Evolutionary conservation across 2,888 invertebrate genomes (phyloP).

Genomic region (Crematogaster levior): DNA sequence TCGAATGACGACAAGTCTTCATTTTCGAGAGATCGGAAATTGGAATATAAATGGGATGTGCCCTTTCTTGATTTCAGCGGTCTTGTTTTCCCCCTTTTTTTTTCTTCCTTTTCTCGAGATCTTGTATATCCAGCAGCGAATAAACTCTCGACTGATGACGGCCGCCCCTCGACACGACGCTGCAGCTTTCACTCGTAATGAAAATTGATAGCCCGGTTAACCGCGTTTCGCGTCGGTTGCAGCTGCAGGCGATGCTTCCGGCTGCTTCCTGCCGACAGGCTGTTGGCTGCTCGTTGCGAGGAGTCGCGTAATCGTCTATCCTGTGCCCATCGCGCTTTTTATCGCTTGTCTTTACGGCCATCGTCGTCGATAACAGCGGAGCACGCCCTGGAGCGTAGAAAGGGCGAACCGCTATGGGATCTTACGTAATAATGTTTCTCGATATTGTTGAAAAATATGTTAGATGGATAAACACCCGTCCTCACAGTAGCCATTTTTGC

Average conservation of each 20-base stretch:
- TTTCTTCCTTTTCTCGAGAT: not conserved
- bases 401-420: not conserved
- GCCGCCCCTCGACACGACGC: slow-evolving; percentile 49
- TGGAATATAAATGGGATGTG: slow-evolving; percentile 19
- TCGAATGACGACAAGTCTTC: not conserved
- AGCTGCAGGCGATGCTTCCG: slow-evolving; percentile 67
- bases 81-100: not conserved
- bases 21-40: slow-evolving; percentile 23
- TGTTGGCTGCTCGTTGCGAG: slow-evolving; percentile 62
- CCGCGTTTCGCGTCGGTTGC: slow-evolving; percentile 71
- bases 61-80: not conserved
- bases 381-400: slow-evolving; percentile 32
- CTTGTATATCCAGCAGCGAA: slow-evolving; percentile 42
- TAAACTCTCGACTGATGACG: slow-evolving; percentile 54
- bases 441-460: slow-evolving; percentile 9
- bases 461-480: not conserved
- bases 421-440: not conserved
- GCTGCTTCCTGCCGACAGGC: slow-evolving; percentile 52
- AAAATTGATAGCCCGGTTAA: slow-evolving; percentile 75
- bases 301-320: slow-evolving; percentile 62
- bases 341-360: slow-evolving; percentile 59
- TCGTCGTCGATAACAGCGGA: slow-evolving; percentile 42
- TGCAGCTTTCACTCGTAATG: slow-evolving; percentile 73
- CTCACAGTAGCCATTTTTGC: not conserved
- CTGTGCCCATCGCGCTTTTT: slow-evolving; percentile 46